These are phyloP conservation scores for Lepidurus couesii DNA, from an alignment of 1,140 invertebrate species.

Conservation along the genomic window DNA sequence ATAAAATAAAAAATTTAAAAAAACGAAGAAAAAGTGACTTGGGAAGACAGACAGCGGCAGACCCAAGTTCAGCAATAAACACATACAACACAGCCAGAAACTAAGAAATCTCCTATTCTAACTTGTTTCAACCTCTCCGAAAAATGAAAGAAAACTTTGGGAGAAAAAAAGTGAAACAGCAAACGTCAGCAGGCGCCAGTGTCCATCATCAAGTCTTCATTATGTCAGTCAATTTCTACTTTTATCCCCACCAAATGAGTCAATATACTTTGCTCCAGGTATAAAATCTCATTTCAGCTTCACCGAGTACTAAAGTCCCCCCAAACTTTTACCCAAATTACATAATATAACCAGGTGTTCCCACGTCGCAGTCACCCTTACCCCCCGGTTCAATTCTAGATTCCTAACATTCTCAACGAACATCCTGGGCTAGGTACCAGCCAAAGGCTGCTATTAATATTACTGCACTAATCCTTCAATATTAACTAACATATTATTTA, in stretches of 20 bases:
- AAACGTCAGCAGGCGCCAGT: neutral
- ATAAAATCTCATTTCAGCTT: neutral
- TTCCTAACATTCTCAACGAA: neutral
- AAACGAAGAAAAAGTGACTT: neutral
- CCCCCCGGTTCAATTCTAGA: neutral
- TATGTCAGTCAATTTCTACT: neutral
- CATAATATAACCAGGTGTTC: neutral
- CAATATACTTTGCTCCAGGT: neutral
- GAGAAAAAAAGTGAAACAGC: neutral
- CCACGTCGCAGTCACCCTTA: neutral
- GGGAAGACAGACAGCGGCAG: slow-evolving; percentile 12
- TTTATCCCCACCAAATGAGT: neutral
- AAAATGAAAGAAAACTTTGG: neutral
- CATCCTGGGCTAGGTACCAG: too few species aligned
- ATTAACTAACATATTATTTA: too few species aligned
- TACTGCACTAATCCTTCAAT: too few species aligned
- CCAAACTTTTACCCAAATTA: neutral
- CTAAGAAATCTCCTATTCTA: neutral
- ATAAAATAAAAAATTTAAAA: neutral
- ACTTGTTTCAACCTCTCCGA: neutral
- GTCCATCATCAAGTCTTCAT: slow-evolving; percentile 12
- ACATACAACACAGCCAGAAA: neutral
- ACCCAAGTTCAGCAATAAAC: neutral
- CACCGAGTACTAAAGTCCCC: neutral
- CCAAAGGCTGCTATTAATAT: too few species aligned